Conservation (phyloP, 2,888 invertebrate species). For the Caenorhabditis doughertyi region DNA sequence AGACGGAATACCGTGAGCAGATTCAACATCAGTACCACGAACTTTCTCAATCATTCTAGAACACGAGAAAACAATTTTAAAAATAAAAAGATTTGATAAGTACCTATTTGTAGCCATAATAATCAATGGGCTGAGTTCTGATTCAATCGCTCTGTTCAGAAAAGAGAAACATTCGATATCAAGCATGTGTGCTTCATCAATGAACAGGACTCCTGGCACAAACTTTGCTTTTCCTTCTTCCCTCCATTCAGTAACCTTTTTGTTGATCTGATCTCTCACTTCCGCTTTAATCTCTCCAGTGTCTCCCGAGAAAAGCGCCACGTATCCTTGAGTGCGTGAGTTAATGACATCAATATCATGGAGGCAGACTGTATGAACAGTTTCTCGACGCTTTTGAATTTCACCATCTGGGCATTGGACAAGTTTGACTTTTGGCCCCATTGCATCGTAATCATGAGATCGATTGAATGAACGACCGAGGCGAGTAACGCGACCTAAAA, state of each 20-base stretch:
- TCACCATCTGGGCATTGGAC: conserved; percentile 99
- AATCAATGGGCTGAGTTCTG: conserved; percentile 96
- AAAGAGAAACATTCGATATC: conserved; percentile 99
- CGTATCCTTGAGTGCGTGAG: conserved; percentile 93
- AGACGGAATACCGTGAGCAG: conserved; percentile 97
- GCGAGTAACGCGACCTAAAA: conserved; percentile 77
- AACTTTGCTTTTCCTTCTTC: conserved; percentile 99
- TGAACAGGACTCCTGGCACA: conserved; percentile 90
- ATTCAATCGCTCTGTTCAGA: conserved; percentile 94
- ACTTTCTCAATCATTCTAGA: conserved; percentile 86
- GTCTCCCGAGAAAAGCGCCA: conserved; percentile 98
- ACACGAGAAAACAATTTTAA: neutral
- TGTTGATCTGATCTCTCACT: conserved; percentile 97
- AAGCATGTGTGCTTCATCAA: conserved; percentile 90
- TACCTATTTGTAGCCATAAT: conserved; percentile 98
- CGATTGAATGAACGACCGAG: conserved; percentile 92
- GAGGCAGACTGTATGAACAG: conserved; percentile 96
- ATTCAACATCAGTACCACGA: conserved; percentile 93
- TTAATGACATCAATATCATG: conserved; percentile 99
- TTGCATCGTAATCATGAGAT: conserved; percentile 98
- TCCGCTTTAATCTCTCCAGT: conserved; percentile 98
- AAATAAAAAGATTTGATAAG: neutral
- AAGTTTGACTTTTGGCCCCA: conserved; percentile 90
- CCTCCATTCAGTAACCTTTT: conserved; percentile 97
- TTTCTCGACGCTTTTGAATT: conserved; percentile 94